phyloP scores from a whole-genome alignment of 2,797 vertebrate species.

The Neomorphus geoffroyi region DNA sequence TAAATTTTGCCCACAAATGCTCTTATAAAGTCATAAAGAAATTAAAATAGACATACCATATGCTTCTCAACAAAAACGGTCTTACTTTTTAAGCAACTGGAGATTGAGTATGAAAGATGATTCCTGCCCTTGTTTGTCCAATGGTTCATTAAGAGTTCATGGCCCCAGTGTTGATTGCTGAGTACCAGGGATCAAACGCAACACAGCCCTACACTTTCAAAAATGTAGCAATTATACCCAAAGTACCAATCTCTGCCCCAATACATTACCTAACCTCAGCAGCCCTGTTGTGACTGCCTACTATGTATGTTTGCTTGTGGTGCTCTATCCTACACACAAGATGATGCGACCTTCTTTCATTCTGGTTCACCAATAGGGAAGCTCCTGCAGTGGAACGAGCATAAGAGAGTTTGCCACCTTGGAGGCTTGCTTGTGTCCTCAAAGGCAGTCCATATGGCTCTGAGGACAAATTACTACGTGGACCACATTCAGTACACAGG shows the following conservation, averaged over 20 bases:
- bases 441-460: fast-evolving
- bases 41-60: not conserved
- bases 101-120: not conserved
- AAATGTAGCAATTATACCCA: not conserved
- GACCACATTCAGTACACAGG: not conserved
- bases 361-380: not conserved
- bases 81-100: not conserved
- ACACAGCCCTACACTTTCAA: too few species aligned
- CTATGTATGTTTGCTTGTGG: fast-evolving
- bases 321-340: fast-evolving
- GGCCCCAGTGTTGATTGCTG: not conserved
- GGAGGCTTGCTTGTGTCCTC: not conserved
- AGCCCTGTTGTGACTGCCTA: not conserved
- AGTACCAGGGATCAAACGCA: not conserved
- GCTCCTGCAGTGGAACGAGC: not conserved
- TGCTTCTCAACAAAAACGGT: not conserved
- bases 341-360: not conserved
- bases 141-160: not conserved
- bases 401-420: not conserved
- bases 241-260: not conserved
- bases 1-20: not conserved
- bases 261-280: not conserved
- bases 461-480: not conserved
- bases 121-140: not conserved
- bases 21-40: not conserved